Base-by-base conservation (phyloP, 2,888 invertebrate species). In the Stictocephala bisonia region DNA sequence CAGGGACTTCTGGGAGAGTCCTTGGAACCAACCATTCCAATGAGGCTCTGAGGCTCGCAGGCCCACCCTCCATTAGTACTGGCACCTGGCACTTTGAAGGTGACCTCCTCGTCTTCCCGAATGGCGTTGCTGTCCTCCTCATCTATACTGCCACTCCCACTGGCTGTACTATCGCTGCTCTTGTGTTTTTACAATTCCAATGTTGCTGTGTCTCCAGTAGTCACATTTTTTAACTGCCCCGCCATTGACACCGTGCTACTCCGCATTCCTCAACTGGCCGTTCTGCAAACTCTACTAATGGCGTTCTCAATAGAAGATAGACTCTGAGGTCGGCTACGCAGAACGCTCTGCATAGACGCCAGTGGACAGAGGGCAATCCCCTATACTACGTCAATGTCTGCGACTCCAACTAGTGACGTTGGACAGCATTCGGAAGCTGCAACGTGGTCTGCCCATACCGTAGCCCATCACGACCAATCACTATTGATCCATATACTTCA, bases 331-430 rank as follows among this genome's bases (percentile, higher is more conserved):
- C 99, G 87, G 40, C 94, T 92, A 79, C 96, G 86, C 9, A 99
- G 86, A 82, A 97, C 95, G 81, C 92, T 93, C 84, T 97, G 97
- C 99, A 99, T 99, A 77, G 94, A 93, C 11, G 93, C 90, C 53
- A 99, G 86, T 0, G 98, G 94, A 80, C 99, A 97, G 89, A 99
- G 90, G 3, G 99, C 99, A 7, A 97, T 97, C 2, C 97, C 99
- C 87, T 99, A 99, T 0, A 99, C 99, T 0, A 99, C 98, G 86
- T 99, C 99, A 78, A 99, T 97, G 1, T 99, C 97, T 74, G 94
- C 92, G 3, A 98, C 86, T 3, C 93, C 88, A 73, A 94, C 87
- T 51, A 92, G 82, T 0, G 88, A 85, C 11, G 35, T 48, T 75
- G 77, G 13, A 71, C 60, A 68, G 56, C 67, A 26, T 71, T 71